Evolutionary conservation across 2,888 invertebrate species (phyloP).

Genomic region (Drosophila fulvimacula): DNA sequence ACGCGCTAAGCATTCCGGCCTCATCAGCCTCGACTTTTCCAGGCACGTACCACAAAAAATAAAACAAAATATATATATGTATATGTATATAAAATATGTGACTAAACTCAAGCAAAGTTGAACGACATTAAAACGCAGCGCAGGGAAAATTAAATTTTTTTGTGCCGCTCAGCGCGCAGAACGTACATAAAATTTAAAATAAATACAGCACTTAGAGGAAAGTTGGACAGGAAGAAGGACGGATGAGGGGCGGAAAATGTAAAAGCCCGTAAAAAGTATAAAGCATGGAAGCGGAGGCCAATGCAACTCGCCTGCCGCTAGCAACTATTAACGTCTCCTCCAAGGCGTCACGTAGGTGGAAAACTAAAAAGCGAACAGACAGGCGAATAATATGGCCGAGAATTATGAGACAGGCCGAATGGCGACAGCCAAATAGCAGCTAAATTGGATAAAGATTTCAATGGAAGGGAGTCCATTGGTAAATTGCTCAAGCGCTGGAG

Average conservation of each 20-base stretch:
- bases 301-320: conserved; percentile 38
- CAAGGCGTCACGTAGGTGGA: conserved; percentile 74
- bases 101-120: conserved; percentile 59
- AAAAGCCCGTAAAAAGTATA: conserved; percentile 21
- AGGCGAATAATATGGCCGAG: conserved; percentile 45
- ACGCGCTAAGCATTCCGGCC: conserved; percentile 23
- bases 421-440: conserved; percentile 66
- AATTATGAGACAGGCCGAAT: conserved; percentile 64
- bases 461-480: conserved; percentile 16
- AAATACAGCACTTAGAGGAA: conserved; percentile 61
- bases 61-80: not conserved
- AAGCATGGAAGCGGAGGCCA: conserved; percentile 25
- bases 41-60: conserved; percentile 68
- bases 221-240: not conserved
- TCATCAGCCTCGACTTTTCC: conserved; percentile 40
- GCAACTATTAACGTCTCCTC: conserved; percentile 66
- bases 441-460: conserved; percentile 36
- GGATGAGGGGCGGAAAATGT: not conserved
- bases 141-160: conserved; percentile 48
- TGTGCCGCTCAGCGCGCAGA: conserved; percentile 27
- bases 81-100: conserved; percentile 3
- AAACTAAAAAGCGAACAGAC: conserved; percentile 31
- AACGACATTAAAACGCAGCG: conserved; percentile 65
- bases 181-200: conserved; percentile 66
- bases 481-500: conserved; percentile 40